Evolutionary conservation across 2,888 invertebrate genomes (phyloP).

Genomic region (Drosophila tripunctata): DNA sequence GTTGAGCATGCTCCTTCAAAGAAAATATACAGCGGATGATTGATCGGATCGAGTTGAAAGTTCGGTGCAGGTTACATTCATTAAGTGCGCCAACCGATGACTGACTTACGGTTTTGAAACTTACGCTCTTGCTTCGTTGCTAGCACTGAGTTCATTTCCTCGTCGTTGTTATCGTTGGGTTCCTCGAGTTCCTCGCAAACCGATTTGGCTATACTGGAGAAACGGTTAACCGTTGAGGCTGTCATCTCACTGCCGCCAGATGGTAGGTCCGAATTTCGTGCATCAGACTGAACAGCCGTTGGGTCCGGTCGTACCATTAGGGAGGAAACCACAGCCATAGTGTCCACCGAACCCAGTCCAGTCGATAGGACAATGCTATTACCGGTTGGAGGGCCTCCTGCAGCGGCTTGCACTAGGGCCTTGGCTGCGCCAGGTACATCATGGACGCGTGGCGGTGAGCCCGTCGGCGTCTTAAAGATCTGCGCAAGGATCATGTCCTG

Average conservation of each 20-base stretch:
- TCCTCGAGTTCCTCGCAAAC: slow-evolving; percentile 3
- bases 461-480: slow-evolving; percentile 89
- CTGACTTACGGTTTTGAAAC: slow-evolving; percentile 26
- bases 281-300: not conserved
- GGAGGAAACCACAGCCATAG: slow-evolving; percentile 40
- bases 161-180: slow-evolving; percentile 18
- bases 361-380: not conserved
- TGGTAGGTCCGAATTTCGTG: not conserved
- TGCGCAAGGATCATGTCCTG: slow-evolving; percentile 92
- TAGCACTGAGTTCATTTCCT: slow-evolving; percentile 10
- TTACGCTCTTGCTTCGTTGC: slow-evolving; percentile 35
- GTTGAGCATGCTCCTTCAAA: slow-evolving; percentile 5
- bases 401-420: too few relatives aligned
- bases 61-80: slow-evolving; percentile 1
- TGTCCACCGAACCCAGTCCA: slow-evolving; percentile 4
- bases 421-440: slow-evolving; percentile 25
- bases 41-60: not conserved
- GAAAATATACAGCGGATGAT: not conserved
- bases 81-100: slow-evolving; percentile 19
- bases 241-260: slow-evolving; percentile 5
- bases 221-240: not conserved
- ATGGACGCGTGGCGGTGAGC: slow-evolving; percentile 87
- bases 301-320: slow-evolving; percentile 15
- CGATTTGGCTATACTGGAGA: not conserved
- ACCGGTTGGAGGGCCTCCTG: too few relatives aligned